Percentiles rank a stretch among this genome's conserved stretches.
Evolutionary conservation across 2,888 invertebrate species (phyloP).

Genomic region (Drosophila conformis): DNA sequence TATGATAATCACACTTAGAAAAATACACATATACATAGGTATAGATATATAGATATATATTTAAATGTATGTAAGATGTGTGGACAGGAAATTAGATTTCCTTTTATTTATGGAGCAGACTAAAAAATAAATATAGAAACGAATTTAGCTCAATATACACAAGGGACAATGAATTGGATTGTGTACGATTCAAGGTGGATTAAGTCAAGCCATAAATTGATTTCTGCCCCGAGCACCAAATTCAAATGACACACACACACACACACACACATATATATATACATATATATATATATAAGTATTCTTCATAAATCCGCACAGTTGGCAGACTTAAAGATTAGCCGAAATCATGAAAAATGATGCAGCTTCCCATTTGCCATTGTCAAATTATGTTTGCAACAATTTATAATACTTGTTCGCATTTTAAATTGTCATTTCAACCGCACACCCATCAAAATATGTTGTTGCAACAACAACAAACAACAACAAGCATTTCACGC

Average conservation of each 20-base stretch:
- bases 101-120: conserved; percentile 34
- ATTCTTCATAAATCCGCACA: conserved; percentile 18
- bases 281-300: background rate
- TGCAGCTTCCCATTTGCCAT: conserved; percentile 10
- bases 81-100: conserved; percentile 68
- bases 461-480: background rate
- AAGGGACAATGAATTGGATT: conserved; percentile 59
- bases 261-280: background rate
- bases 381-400: conserved; percentile 40
- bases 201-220: conserved; percentile 77
- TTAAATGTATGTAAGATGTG: conserved; percentile 49
- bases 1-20: conserved; percentile 43
- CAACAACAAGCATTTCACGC: conserved; percentile 9
- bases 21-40: conserved; percentile 24
- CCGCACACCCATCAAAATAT: conserved; percentile 36
- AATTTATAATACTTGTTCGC: conserved; percentile 39
- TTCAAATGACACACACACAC: conserved; percentile 48
- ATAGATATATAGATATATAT: background rate
- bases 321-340: conserved; percentile 37
- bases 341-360: conserved; percentile 14
- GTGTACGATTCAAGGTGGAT: conserved; percentile 72
- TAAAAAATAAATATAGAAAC: conserved; percentile 10
- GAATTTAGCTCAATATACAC: conserved; percentile 13
- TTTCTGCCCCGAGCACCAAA: conserved; percentile 49
- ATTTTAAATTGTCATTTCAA: conserved; percentile 44